These are phyloP conservation scores for Clarias macrocephalus DNA, from an alignment of 2,113 vertebrate genomes.

Conservation along the genomic window DNA sequence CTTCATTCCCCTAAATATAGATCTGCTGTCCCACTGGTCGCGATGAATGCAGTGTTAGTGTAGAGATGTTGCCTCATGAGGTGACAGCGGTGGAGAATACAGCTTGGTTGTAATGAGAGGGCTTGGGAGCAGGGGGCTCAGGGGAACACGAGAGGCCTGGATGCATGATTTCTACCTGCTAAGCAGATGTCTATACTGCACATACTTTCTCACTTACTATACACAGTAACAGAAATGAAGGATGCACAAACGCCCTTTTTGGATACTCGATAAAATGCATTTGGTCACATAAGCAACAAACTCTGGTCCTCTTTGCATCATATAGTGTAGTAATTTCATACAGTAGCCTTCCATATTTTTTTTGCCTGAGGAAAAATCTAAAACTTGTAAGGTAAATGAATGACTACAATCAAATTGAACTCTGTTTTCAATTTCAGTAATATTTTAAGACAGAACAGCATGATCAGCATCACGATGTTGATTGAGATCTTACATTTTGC, in stretches of 20 bases:
- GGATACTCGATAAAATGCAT: conserved; percentile 4
- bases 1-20: conserved; percentile 48
- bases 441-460: conserved; percentile 20
- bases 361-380: neutral
- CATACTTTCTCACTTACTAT: neutral
- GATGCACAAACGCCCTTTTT: conserved; percentile 15
- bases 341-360: neutral
- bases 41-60: conserved; percentile 50
- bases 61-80: conserved; percentile 43
- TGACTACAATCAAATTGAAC: conserved; percentile 5
- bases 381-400: neutral
- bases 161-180: conserved; percentile 44
- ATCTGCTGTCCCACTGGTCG: conserved; percentile 51
- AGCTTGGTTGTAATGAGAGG: conserved; percentile 55
- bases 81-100: conserved; percentile 44
- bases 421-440: conserved; percentile 25
- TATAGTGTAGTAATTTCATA: neutral
- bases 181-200: conserved; percentile 31
- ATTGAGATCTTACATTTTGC: conserved; percentile 36
- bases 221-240: neutral
- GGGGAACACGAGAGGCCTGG: conserved; percentile 33
- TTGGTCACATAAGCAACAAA: conserved; percentile 11
- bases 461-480: conserved; percentile 16
- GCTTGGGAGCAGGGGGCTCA: conserved; percentile 31
- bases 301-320: conserved; percentile 17